These are phyloP conservation scores for Montifringilla adamsi DNA, from an alignment of 2,113 vertebrate species.

Conservation along the genomic window DNA sequence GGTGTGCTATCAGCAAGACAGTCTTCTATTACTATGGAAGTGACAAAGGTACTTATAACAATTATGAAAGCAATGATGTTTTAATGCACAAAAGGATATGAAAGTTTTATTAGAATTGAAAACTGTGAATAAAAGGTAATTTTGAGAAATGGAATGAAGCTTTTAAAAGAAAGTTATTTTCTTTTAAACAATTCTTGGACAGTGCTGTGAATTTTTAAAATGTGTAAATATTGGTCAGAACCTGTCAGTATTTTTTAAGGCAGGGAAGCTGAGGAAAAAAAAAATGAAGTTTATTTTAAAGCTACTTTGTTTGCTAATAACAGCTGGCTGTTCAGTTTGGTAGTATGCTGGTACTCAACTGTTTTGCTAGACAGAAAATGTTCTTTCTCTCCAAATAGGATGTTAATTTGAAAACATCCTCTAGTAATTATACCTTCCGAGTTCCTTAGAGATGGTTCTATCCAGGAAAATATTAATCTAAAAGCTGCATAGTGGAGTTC, in stretches of 20 bases:
- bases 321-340: not conserved
- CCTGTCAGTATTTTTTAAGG: not conserved
- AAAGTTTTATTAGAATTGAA: not conserved
- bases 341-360: not conserved
- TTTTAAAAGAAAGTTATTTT: not conserved
- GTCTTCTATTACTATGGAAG: conserved; percentile 95
- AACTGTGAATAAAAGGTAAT: not conserved
- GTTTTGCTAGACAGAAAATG: not conserved
- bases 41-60: conserved; percentile 85
- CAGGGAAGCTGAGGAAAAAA: not conserved
- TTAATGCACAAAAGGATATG: not conserved
- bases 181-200: not conserved
- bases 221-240: not conserved
- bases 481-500: not conserved
- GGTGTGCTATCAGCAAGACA: conserved; percentile 88
- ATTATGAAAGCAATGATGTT: not conserved
- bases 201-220: not conserved
- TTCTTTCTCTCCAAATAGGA: not conserved
- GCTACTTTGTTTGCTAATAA: not conserved
- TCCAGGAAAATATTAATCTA: not conserved
- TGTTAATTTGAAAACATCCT: not conserved
- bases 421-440: not conserved
- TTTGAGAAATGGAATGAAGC: not conserved
- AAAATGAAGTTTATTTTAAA: not conserved
- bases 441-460: not conserved